Percentiles rank a stretch among this genome's conserved stretches.
These are phyloP conservation scores for Bedellia somnulentella DNA, from an alignment of 2,888 invertebrate genomes.

Conservation along the genomic window DNA sequence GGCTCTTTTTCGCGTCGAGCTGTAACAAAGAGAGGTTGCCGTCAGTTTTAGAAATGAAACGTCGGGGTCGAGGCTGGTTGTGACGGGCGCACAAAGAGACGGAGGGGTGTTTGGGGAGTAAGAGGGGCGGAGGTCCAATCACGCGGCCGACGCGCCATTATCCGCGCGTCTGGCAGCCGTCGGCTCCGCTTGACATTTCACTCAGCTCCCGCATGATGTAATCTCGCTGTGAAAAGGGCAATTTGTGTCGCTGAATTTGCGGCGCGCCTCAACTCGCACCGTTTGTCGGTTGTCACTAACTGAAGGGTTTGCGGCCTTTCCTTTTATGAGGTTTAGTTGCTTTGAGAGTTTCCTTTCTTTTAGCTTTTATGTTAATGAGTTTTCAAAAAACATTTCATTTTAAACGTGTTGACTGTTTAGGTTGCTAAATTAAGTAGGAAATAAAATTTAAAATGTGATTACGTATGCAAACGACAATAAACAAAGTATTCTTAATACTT, in stretches of 20 bases:
- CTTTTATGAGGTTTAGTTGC: background rate
- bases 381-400: conserved; percentile 1
- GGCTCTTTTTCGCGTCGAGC: conserved; percentile 98
- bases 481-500: too few species aligned
- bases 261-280: conserved; percentile 51
- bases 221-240: conserved; percentile 62
- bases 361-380: background rate
- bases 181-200: conserved; percentile 62
- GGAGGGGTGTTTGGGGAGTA: conserved; percentile 21
- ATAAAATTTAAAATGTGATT: too few species aligned
- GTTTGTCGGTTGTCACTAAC: conserved; percentile 42
- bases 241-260: conserved; percentile 61
- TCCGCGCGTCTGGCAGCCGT: conserved; percentile 61
- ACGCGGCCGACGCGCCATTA: conserved; percentile 61
- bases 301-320: conserved; percentile 1
- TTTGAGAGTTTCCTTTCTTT: too few species aligned
- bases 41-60: conserved; percentile 51
- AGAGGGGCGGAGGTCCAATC: conserved; percentile 47
- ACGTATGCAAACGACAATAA: too few species aligned
- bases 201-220: conserved; percentile 61
- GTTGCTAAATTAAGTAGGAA: too few species aligned
- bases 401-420: too few species aligned
- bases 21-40: conserved; percentile 63
- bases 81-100: conserved; percentile 53
- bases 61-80: conserved; percentile 48